phyloP scores from a whole-genome alignment of 2,113 vertebrate genomes.

The Phylloscopus trochiloides region DNA sequence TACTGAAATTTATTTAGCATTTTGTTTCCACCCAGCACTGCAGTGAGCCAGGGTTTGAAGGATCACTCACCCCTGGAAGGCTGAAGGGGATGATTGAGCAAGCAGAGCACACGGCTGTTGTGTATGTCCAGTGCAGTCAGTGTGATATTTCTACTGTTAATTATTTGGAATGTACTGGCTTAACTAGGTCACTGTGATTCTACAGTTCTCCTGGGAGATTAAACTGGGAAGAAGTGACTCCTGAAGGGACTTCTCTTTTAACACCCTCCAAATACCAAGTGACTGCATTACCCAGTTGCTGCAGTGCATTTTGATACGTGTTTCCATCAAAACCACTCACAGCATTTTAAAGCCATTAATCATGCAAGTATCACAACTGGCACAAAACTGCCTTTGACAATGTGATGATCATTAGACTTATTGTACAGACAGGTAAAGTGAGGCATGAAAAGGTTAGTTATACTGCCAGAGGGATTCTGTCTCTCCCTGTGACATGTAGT shows the following conservation, averaged over 20 bases:
- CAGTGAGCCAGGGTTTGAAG: not conserved
- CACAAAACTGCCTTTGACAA: slow-evolving; percentile 3
- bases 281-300: not conserved
- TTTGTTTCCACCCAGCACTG: not conserved
- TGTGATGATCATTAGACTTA: slow-evolving; percentile 36
- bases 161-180: slow-evolving; percentile 7
- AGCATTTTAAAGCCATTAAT: slow-evolving; percentile 26
- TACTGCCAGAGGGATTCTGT: not conserved
- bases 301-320: not conserved
- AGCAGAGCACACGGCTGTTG: not conserved
- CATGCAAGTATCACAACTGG: not conserved
- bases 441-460: slow-evolving; percentile 47
- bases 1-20: slow-evolving; percentile 12
- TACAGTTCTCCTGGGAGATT: not conserved
- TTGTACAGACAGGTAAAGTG: slow-evolving; percentile 38
- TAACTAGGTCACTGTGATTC: not conserved
- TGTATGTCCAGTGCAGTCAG: not conserved
- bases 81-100: not conserved
- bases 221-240: not conserved
- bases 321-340: not conserved
- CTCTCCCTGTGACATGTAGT: not conserved
- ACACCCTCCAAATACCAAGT: not conserved
- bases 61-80: not conserved
- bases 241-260: not conserved
- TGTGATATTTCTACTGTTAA: not conserved